phyloP scores from a whole-genome alignment of 2,888 invertebrate species.

The Dynastes tityus region DNA sequence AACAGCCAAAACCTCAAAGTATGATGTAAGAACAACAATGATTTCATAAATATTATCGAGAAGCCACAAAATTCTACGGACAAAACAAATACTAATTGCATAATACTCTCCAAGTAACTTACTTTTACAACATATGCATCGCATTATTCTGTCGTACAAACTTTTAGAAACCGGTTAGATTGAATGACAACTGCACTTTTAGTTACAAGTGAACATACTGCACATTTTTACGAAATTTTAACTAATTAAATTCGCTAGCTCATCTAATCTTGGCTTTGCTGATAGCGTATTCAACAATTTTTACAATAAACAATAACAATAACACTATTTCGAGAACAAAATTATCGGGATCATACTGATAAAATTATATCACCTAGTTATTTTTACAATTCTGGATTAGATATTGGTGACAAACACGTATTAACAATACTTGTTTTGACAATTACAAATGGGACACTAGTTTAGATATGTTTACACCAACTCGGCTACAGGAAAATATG shows the following conservation, averaged over 20 bases:
- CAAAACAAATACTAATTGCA: too few relatives aligned
- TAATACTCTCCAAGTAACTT: too few relatives aligned
- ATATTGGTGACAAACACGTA: not conserved
- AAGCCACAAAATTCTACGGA: too few relatives aligned
- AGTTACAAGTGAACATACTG: not conserved
- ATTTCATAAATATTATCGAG: too few relatives aligned
- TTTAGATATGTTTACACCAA: not conserved
- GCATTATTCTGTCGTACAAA: not conserved
- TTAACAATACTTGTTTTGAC: not conserved
- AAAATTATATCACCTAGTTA: constrained; percentile 4
- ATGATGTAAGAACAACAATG: too few relatives aligned
- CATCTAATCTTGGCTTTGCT: not conserved
- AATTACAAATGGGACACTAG: not conserved
- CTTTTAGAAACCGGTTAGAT: not conserved
- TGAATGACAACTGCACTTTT: not conserved
- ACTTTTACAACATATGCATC: not conserved
- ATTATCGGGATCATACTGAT: not conserved
- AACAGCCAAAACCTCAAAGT: too few relatives aligned
- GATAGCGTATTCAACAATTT: constrained; percentile 6
- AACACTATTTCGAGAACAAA: constrained; percentile 16
- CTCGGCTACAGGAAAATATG: not conserved
- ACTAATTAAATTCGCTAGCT: not conserved
- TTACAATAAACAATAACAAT: constrained; percentile 26
- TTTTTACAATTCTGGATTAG: not conserved
- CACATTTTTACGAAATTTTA: not conserved